Evolutionary conservation across 1,140 invertebrate genomes (phyloP).

Genomic region (Leptopilina clavipes): DNA sequence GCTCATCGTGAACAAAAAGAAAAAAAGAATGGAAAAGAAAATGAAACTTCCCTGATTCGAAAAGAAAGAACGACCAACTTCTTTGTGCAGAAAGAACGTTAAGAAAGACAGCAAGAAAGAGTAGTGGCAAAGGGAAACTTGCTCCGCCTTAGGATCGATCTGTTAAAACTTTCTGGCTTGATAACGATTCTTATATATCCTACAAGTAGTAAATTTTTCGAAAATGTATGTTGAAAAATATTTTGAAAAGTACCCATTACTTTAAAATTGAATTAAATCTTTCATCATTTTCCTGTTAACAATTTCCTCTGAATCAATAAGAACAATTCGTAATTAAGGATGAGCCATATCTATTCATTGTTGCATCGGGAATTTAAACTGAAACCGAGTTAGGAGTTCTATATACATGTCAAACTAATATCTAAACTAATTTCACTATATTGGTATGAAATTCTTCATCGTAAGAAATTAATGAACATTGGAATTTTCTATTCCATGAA

Average conservation of each 20-base stretch:
- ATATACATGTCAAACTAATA: not conserved
- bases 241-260: too few species aligned
- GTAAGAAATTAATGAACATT: too few species aligned
- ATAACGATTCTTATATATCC: slow-evolving; percentile 57
- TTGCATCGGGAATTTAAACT: slow-evolving; percentile 14
- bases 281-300: not conserved
- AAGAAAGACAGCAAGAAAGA: slow-evolving; percentile 48
- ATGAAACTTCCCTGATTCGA: slow-evolving; percentile 50
- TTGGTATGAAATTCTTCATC: too few species aligned
- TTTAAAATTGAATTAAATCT: not conserved
- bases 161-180: slow-evolving; percentile 62
- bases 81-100: slow-evolving; percentile 55
- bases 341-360: slow-evolving; percentile 18
- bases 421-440: too few species aligned
- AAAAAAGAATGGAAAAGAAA: slow-evolving; percentile 42
- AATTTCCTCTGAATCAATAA: not conserved
- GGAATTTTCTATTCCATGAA: too few species aligned
- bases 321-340: not conserved
- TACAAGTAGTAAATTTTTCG: too few species aligned
- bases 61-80: slow-evolving; percentile 53
- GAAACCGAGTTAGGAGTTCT: not conserved
- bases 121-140: slow-evolving; percentile 49
- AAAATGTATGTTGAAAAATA: too few species aligned
- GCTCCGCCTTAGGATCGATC: slow-evolving; percentile 61
- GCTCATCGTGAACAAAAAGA: slow-evolving; percentile 36